phyloP scores from a whole-genome alignment of 2,888 invertebrate genomes.

The Aspidiotus rigidus region DNA sequence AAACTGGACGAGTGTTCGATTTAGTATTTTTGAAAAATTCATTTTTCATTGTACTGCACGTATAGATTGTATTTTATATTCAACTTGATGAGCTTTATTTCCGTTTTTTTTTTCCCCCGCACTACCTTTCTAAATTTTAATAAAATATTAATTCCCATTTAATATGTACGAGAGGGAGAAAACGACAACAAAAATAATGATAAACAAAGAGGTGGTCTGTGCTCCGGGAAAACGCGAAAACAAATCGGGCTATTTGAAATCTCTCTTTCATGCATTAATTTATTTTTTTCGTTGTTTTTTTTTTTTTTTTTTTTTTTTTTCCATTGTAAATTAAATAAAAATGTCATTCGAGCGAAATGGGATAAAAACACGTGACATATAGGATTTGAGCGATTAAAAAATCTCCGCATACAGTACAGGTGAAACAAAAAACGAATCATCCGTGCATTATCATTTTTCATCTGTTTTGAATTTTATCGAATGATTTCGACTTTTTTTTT shows the following conservation, averaged over 20 bases:
- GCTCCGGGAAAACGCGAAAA: background rate
- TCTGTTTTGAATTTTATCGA: slow-evolving; percentile 9
- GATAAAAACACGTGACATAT: slow-evolving; percentile 23
- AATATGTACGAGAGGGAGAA: slow-evolving; percentile 11
- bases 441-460: slow-evolving; percentile 21
- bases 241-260: slow-evolving; percentile 21
- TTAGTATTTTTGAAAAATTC: slow-evolving; percentile 21
- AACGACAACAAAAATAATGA: slow-evolving; percentile 16
- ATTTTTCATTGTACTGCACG: slow-evolving; percentile 23
- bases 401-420: background rate
- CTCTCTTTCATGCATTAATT: slow-evolving; percentile 22
- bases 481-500: slow-evolving; percentile 14
- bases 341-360: slow-evolving; percentile 29
- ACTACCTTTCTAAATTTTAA: slow-evolving; percentile 8
- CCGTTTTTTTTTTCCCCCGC: slow-evolving; percentile 1
- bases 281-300: slow-evolving; percentile 18
- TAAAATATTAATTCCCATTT: slow-evolving; percentile 24
- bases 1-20: no score
- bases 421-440: slow-evolving; percentile 18
- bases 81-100: slow-evolving; percentile 23
- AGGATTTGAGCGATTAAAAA: slow-evolving; percentile 24
- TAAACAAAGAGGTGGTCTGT: slow-evolving; percentile 19
- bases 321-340: slow-evolving; percentile 29
- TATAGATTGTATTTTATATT: slow-evolving; percentile 18
- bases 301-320: slow-evolving; percentile 2